A percentile compares a stretch with the other conserved stretches of the same genome.
These are phyloP conservation scores for Brienomyrus longianalis DNA, from an alignment of 2,113 vertebrate species.

Conservation along the genomic window DNA sequence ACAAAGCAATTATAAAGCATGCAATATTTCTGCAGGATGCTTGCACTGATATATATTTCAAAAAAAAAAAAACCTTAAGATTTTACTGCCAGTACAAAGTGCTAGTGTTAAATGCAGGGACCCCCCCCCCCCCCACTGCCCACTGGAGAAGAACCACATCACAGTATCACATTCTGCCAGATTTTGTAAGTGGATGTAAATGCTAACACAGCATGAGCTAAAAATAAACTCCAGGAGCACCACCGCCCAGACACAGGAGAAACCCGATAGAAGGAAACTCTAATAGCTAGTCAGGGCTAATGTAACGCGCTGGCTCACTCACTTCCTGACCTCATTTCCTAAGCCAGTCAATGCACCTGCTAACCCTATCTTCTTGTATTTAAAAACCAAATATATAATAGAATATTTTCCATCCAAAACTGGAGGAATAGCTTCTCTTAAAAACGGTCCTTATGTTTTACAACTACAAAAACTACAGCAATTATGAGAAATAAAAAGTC, in stretches of 20 bases:
- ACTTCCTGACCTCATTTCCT: not conserved
- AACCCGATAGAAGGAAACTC: not conserved
- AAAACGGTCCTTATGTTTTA: not conserved
- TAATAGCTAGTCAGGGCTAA: not conserved
- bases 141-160: constrained; percentile 24
- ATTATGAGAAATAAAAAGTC: not conserved
- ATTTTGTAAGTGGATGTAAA: constrained; percentile 46
- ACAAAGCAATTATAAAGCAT: not conserved
- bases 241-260: not conserved
- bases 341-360: not conserved
- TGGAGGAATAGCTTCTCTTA: not conserved
- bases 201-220: constrained; percentile 31
- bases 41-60: too few species aligned
- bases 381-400: not conserved
- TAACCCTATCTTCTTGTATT: not conserved
- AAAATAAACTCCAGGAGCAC: constrained; percentile 38
- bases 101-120: not conserved
- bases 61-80: not conserved
- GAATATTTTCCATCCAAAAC: not conserved
- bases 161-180: constrained; percentile 36
- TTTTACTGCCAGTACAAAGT: not conserved
- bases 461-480: not conserved
- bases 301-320: not conserved
- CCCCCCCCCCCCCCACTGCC: not conserved
- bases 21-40: not conserved